A percentile compares a stretch with the other conserved stretches of the same genome.
Evolutionary conservation across 2,113 vertebrate genomes (phyloP).

Genomic region (Marcusenius ussheri): DNA sequence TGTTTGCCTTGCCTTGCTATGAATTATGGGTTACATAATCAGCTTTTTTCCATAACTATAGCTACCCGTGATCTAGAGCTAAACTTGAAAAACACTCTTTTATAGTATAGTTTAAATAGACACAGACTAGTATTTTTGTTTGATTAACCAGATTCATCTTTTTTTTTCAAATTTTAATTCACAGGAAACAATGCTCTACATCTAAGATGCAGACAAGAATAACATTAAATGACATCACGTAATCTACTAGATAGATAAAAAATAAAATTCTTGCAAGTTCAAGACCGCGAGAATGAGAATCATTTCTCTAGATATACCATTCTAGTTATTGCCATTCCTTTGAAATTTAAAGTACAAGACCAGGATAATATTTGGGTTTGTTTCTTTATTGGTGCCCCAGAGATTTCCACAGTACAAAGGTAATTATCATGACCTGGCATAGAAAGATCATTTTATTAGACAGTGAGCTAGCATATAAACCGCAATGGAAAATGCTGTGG

Average conservation of each 20-base stretch:
- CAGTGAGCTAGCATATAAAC: constrained; percentile 9
- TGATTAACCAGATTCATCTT: background rate
- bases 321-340: background rate
- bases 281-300: background rate
- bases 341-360: background rate
- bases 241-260: background rate
- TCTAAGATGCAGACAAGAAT: background rate
- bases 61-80: background rate
- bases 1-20: background rate
- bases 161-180: background rate
- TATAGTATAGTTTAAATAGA: background rate
- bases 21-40: background rate
- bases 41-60: background rate
- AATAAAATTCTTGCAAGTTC: background rate
- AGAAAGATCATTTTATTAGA: constrained; percentile 51
- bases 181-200: background rate
- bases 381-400: constrained; percentile 43
- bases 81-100: background rate
- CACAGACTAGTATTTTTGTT: background rate
- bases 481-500: constrained; percentile 11
- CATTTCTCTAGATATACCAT: background rate
- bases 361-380: constrained; percentile 19
- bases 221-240: background rate
- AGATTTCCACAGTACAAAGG: constrained; percentile 36
- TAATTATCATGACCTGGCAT: constrained; percentile 38